Evolutionary conservation across 2,888 invertebrate species (phyloP).

Genomic region (Xestia sexstrigata): DNA sequence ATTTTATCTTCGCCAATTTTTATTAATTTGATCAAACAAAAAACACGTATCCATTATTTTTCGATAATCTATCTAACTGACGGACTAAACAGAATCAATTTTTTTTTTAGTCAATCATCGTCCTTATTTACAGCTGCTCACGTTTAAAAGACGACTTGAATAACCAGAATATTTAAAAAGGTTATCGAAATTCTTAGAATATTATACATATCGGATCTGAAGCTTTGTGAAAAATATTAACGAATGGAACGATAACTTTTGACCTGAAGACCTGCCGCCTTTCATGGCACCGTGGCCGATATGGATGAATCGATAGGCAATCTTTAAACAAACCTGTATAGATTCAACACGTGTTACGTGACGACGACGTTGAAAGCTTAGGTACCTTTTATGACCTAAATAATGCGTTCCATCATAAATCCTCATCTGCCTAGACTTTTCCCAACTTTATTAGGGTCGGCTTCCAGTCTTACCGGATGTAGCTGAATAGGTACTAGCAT

Average conservation of each 20-base stretch:
- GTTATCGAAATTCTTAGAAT: conserved; percentile 41
- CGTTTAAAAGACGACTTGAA: not conserved
- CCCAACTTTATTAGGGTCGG: no score
- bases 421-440: no score
- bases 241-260: conserved; percentile 40
- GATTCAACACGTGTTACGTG: not conserved
- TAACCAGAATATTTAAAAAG: conserved; percentile 23
- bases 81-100: no score
- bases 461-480: no score
- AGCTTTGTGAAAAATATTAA: conserved; percentile 16
- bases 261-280: conserved; percentile 34
- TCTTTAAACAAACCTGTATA: not conserved
- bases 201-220: conserved; percentile 11
- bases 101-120: no score
- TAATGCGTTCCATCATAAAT: not conserved
- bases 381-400: conserved; percentile 1
- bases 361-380: not conserved
- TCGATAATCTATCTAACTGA: no score
- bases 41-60: no score
- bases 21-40: no score
- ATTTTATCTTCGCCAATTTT: no score
- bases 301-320: conserved; percentile 9
- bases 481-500: no score
- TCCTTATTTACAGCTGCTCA: not conserved
- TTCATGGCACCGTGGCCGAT: conserved; percentile 5